Evolutionary conservation across 2,888 invertebrate species (phyloP), one percentile per base, ranked within the genome.

Genomic region (Allophyes oxyacanthae): DNA sequence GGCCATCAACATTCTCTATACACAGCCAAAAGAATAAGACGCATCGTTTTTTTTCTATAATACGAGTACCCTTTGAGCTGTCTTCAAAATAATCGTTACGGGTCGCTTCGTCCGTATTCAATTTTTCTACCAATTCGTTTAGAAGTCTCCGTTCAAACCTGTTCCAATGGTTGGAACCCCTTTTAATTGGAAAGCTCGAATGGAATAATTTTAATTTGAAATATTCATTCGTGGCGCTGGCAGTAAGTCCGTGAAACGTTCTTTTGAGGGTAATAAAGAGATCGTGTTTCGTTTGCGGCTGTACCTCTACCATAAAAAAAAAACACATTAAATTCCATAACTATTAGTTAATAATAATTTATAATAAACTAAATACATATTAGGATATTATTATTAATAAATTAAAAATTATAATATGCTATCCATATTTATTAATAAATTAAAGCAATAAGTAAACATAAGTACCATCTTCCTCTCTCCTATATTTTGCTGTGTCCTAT

Each of bases 21-120:
- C 42, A 72, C 57, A 66, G 43, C 48, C 50, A 43, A 61, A 58
- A 50, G 60, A 70, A 61, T 57, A 56, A 59, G 56, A 54, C 63
- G 66, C 61, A 60, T 64, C 64, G 60, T 62, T 66, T 60, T 62
- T 60, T 63, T 56, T 55, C 49, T 52, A 45, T 67, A 71, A 67
- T 70, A 73, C 67, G 54, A 54, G 45, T 55, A 45, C 44, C 58
- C 75, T 75, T 75, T 75, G 75, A 74, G 72, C 72, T 74, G 68
- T 71, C 75, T 64, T 76, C 74, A 64, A 74, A 75, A 75, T 76
- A 77, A 75, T 75, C 73, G 64, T 67, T 66, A 68, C 75, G 78
- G 67, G 55, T 68, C 70, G 64, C 63, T 70, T 72, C 62, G 25
- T 37, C 36, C 53, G 59, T 65, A 77, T 76, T 77, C 60, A 72